Base-by-base conservation (phyloP, 2,113 vertebrate species). In the Vulpes ferrilata region DNA sequence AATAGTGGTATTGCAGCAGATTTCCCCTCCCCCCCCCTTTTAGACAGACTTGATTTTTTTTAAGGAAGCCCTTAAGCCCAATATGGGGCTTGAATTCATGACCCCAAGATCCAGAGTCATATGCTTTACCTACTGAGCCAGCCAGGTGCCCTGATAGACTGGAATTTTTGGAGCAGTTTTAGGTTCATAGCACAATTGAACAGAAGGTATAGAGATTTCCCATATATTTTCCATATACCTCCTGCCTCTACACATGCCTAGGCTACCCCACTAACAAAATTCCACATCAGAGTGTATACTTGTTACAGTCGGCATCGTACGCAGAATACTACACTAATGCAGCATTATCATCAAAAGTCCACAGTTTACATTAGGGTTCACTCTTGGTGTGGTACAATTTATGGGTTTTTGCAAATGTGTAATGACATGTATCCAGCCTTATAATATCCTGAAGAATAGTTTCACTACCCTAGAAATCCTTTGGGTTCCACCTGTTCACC, bases 101-200 rank as follows among this genome's bases (percentile, higher is more conserved):
- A 51, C 25, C 25, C 43, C 9, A 13, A 76, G 74, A 76, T 76
- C 25, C 27, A 76, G 25, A 76, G 74, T 48, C 25, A 9, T 43
- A 51, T 51, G 25, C 74, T 76, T 7, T 51, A 76, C 25, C 32
- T 76, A 51, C 25, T 76, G 43, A 76, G 12, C 73, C 43, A 76
- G 43, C 25, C 74, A 51, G 23, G 43, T 51, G 13, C 25, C 74
- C 74, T 30, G 22, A 74, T 74, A 76, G 74, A 30, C 43, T 17
- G 48, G 43, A 51, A 23, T 78, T 97, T 87, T 84, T 65, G 78
- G 92, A 53, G 19, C 5, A 82, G 25, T 85, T 96, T 93, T 64
- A 78, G 55, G 35, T 67, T 79, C 30, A 76, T 20, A 96, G 64
- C 38, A 79, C 78, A 95, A 78, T 13, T 43, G 79, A 71, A 17